These are phyloP conservation scores for Eubasilissa regina DNA, from an alignment of 1,140 invertebrate genomes.

Conservation along the genomic window DNA sequence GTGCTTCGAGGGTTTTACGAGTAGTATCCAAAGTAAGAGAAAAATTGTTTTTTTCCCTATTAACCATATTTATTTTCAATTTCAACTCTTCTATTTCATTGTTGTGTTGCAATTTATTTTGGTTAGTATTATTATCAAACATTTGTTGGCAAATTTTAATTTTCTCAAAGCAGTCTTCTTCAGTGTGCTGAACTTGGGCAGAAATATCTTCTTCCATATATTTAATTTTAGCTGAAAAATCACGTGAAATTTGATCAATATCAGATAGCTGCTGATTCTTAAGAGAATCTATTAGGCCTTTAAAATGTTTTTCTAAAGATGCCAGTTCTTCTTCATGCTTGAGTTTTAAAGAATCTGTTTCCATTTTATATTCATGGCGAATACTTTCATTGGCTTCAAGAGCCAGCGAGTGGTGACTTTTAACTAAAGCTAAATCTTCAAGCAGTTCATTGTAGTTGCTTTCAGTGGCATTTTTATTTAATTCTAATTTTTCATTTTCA, in stretches of 20 bases:
- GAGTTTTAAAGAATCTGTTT: constrained; percentile 66
- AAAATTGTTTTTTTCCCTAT: constrained; percentile 69
- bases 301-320: constrained; percentile 56
- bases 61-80: constrained; percentile 65
- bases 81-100: constrained; percentile 59
- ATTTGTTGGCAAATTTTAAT: constrained; percentile 64
- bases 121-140: constrained; percentile 1
- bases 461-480: constrained; percentile 1
- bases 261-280: constrained; percentile 64
- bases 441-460: not conserved
- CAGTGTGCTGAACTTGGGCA: constrained; percentile 68
- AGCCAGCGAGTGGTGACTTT: constrained; percentile 69
- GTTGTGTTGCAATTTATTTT: not conserved
- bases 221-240: constrained; percentile 63
- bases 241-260: constrained; percentile 64
- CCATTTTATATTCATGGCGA: constrained; percentile 68
- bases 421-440: constrained; percentile 69
- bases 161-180: constrained; percentile 68
- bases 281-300: constrained; percentile 63
- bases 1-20: constrained; percentile 68
- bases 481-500: not conserved
- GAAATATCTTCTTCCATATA: constrained; percentile 67
- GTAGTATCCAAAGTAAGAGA: constrained; percentile 69
- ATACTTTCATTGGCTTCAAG: constrained; percentile 71
- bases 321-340: constrained; percentile 70